Conservation (phyloP, 2,888 invertebrate genomes). For the Hypselothyrea guttata region DNA sequence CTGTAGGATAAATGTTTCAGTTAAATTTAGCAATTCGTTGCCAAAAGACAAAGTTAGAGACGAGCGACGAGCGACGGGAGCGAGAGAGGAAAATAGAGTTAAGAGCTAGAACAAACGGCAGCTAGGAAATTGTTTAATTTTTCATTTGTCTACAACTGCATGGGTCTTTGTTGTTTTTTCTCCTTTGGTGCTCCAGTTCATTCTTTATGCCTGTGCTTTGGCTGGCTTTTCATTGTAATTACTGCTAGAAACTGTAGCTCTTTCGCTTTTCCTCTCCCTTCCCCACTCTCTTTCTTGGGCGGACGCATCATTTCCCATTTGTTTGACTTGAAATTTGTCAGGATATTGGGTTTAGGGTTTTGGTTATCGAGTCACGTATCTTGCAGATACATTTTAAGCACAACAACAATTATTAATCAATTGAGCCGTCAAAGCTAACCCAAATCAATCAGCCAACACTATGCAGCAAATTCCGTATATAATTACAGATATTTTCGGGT, state of each 20-base stretch:
- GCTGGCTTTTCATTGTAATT: constrained; percentile 58
- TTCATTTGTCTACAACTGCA: constrained; percentile 56
- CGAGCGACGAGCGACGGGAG: no score
- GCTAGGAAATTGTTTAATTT: constrained; percentile 74
- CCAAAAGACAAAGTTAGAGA: constrained; percentile 10
- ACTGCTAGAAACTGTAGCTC: constrained; percentile 51
- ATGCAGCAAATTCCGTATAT: constrained; percentile 5
- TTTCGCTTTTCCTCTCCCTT: no score
- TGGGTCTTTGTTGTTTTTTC: constrained; percentile 6
- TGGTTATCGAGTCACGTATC: constrained; percentile 34
- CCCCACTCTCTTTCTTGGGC: no score
- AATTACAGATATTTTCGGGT: not conserved
- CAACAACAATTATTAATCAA: constrained; percentile 64
- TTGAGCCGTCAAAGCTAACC: constrained; percentile 40
- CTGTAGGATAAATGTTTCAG: constrained; percentile 70
- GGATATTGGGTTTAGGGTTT: constrained; percentile 49
- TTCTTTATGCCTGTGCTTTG: constrained; percentile 42
- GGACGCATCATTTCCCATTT: constrained; percentile 57
- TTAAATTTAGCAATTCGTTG: constrained; percentile 75
- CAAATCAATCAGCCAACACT: constrained; percentile 51
- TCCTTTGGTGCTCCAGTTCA: constrained; percentile 17
- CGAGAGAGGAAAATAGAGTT: constrained; percentile 2
- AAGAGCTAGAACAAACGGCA: constrained; percentile 22
- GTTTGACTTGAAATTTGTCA: constrained; percentile 71
- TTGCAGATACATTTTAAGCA: constrained; percentile 21